These are phyloP conservation scores for Notospermus geniculatus DNA, from an alignment of 1,140 invertebrate genomes.

Conservation along the genomic window DNA sequence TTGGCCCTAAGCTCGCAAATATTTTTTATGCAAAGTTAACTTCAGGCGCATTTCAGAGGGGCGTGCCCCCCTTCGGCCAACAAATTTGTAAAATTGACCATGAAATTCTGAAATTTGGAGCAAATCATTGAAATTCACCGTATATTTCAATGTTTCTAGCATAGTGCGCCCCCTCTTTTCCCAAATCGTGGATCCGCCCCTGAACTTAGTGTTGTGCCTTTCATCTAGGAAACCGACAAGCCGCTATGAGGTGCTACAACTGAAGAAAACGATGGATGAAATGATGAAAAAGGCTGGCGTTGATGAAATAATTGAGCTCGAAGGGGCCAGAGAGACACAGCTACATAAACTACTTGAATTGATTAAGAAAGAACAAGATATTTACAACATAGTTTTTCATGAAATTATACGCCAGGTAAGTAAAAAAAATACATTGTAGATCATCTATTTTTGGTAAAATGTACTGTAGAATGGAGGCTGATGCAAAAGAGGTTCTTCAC, in stretches of 20 bases:
- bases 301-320: constrained; percentile 44
- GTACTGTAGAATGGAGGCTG: neutral
- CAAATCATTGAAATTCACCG: no score
- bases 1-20: no score
- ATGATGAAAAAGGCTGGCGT: constrained; percentile 52
- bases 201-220: no score
- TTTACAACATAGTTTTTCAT: constrained; percentile 56
- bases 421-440: neutral
- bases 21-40: no score
- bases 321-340: constrained; percentile 50
- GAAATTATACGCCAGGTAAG: constrained; percentile 54
- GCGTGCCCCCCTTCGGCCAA: no score
- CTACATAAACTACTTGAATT: constrained; percentile 55
- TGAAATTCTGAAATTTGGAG: no score
- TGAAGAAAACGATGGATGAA: constrained; percentile 48
- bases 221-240: constrained; percentile 48
- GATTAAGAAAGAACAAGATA: constrained; percentile 56
- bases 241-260: constrained; percentile 49
- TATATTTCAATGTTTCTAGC: no score
- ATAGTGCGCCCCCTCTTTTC: no score
- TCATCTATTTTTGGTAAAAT: neutral
- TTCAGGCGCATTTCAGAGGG: no score
- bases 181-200: no score
- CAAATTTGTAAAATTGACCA: no score
- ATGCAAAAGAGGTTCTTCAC: no score